Base-by-base conservation (phyloP, 2,888 invertebrate species). In the Scrobipalpa costella region DNA sequence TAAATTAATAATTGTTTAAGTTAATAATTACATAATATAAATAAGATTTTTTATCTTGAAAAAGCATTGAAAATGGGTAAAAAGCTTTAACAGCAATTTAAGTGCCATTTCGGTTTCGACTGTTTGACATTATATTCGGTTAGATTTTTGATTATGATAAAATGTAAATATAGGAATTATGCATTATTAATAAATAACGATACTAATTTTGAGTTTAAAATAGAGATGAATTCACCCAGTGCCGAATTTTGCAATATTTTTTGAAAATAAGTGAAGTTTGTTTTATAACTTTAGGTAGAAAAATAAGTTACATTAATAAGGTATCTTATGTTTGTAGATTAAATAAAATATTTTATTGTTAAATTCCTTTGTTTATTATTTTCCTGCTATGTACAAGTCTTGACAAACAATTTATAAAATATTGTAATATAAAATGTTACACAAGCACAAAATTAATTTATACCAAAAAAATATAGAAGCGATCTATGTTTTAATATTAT, bases 81-180 rank as follows among this genome's bases (percentile, higher is more conserved):
- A 27, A 55, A 63, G 62, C 55, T 55, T 57, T 66, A 64, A 57
- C 8, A 44, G 33, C 55, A 40, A 57, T 47, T 61, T 59, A 63
- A 21, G 64, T 58, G 64, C 62, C 62, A 67, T 65, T 62, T 60
- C 15, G 21, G 38, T 7, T 52, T 62, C 9, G 65, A 67, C 67
- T 67, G 63, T 58, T 57, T 59, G 15, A 38, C 59, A 47, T 61
- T 13, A 55, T 57, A 36, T 3, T 13, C 11, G n/a, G 8, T 21
- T 57, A 40, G 40, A 44, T 57, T 44, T 38, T 15, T 44, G 21
- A 34, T 55, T n/a, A 40, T 50, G 33, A 27, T 27, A 55, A 62
- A 52, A 55, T 62, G 57, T 57, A n/a, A 13, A 15, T 50, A 9
- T 19, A 9, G 1, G 9, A 3, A 19, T 15, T 19, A 9, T 6